Evolutionary conservation across 1,140 invertebrate genomes (phyloP).

Genomic region (Drosophila truncata): DNA sequence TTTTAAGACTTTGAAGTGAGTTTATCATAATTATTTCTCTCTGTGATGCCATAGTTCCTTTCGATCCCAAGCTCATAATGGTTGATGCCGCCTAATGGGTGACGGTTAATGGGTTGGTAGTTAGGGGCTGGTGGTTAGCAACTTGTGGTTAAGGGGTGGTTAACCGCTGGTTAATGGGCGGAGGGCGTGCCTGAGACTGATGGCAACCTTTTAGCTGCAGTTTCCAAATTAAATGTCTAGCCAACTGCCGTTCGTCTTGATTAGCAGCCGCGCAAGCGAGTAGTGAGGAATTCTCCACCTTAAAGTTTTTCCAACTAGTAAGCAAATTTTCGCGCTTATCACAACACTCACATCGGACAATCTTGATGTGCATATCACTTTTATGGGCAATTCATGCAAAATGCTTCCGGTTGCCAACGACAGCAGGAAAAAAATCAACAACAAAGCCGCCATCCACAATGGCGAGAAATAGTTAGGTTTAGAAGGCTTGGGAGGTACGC

Average conservation of each 20-base stretch:
- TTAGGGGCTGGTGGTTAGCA: neutral
- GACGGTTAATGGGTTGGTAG: constrained; percentile 6
- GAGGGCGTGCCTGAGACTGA: constrained; percentile 57
- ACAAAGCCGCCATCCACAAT: constrained; percentile 11
- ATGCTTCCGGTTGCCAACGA: constrained; percentile 65
- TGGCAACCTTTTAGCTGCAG: constrained; percentile 77
- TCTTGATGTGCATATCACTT: constrained; percentile 81
- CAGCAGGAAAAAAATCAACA: constrained; percentile 13
- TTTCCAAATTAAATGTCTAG: constrained; percentile 76
- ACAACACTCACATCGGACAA: constrained; percentile 63
- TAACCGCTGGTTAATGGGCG: constrained; percentile 18
- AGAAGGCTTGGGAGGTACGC: neutral
- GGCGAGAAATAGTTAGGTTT: neutral
- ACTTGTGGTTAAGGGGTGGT: constrained; percentile 9
- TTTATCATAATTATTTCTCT: neutral
- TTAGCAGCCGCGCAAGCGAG: constrained; percentile 32
- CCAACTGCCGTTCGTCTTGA: constrained; percentile 60
- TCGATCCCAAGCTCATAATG: constrained; percentile 53
- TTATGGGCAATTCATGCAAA: constrained; percentile 83
- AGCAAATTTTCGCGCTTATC: constrained; percentile 69
- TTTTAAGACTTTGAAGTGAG: neutral
- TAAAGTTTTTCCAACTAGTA: constrained; percentile 37
- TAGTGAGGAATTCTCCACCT: constrained; percentile 6
- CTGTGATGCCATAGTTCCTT: constrained; percentile 29
- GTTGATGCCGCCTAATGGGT: constrained; percentile 22